Percentiles rank a stretch among this genome's conserved stretches.
Evolutionary conservation across 2,797 vertebrate species (phyloP).

Genomic region (Graptemys geographica): DNA sequence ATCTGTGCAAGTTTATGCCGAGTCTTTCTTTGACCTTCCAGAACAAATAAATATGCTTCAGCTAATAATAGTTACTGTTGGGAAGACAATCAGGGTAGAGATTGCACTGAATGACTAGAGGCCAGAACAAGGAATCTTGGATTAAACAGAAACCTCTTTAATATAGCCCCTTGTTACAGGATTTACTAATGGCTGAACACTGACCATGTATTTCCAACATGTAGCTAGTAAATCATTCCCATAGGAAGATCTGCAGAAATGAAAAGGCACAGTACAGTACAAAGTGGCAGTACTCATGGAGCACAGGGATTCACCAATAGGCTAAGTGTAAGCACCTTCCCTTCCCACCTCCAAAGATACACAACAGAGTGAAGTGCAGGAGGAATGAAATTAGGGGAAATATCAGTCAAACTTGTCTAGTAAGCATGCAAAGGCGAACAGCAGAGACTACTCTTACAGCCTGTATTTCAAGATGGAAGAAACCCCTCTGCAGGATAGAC

Average conservation of each 20-base stretch:
- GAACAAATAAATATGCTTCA: neutral
- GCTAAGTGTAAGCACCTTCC: neutral
- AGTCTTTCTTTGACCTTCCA: neutral
- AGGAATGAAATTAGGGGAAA: constrained; percentile 41
- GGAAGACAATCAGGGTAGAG: neutral
- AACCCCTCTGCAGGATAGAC: neutral
- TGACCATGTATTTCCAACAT: neutral
- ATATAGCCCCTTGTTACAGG: neutral
- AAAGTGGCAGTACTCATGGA: neutral
- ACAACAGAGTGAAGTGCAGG: fast-evolving
- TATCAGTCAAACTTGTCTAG: neutral
- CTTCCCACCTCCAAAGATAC: neutral
- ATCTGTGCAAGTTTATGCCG: neutral
- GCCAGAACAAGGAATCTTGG: neutral
- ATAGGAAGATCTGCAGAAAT: neutral
- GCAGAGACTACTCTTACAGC: neutral
- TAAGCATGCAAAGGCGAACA: neutral
- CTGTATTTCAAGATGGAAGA: neutral
- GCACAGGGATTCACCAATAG: neutral
- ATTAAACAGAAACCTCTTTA: neutral
- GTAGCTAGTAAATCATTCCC: neutral
- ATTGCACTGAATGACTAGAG: neutral
- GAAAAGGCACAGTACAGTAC: neutral
- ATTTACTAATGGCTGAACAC: neutral
- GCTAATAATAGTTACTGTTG: fast-evolving